Conservation (phyloP, 2,797 vertebrate species). For the Chelonia mydas region DNA sequence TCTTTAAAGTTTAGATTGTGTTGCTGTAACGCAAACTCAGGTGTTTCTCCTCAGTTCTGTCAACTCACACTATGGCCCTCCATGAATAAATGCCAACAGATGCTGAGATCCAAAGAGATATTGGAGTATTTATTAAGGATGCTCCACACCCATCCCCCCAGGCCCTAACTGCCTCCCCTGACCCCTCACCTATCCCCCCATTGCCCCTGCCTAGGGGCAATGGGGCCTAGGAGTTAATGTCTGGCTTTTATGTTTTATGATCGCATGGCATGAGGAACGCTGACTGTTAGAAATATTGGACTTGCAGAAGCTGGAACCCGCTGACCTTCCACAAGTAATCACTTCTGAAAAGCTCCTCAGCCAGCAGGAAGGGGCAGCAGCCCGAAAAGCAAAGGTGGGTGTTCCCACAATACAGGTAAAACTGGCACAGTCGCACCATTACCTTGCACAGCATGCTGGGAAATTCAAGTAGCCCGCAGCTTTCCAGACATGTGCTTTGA, state of each 20-base stretch:
- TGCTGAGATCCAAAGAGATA: background rate
- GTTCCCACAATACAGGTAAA: background rate
- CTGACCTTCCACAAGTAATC: slow-evolving; percentile 29
- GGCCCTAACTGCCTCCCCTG: too few relatives aligned
- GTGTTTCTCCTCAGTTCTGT: background rate
- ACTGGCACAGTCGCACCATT: background rate
- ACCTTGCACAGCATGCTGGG: background rate
- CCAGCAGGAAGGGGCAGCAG: slow-evolving; percentile 17
- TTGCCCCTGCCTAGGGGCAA: too few relatives aligned
- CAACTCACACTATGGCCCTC: background rate
- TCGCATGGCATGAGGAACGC: background rate
- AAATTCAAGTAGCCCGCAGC: background rate
- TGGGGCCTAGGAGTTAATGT: background rate
- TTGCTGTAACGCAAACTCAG: background rate
- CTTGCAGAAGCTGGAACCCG: slow-evolving; percentile 82
- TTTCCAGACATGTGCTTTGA: background rate
- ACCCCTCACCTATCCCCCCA: too few relatives aligned
- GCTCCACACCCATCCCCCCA: too few relatives aligned
- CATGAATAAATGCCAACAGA: background rate
- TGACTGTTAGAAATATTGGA: slow-evolving; percentile 64
- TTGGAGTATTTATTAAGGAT: background rate
- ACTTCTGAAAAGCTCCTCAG: slow-evolving; percentile 40
- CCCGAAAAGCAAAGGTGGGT: slow-evolving; percentile 69
- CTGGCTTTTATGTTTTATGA: slow-evolving; percentile 33
- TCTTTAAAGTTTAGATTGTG: background rate